Conservation (phyloP, 2,888 invertebrate species). For the Orthosia gothica region DNA sequence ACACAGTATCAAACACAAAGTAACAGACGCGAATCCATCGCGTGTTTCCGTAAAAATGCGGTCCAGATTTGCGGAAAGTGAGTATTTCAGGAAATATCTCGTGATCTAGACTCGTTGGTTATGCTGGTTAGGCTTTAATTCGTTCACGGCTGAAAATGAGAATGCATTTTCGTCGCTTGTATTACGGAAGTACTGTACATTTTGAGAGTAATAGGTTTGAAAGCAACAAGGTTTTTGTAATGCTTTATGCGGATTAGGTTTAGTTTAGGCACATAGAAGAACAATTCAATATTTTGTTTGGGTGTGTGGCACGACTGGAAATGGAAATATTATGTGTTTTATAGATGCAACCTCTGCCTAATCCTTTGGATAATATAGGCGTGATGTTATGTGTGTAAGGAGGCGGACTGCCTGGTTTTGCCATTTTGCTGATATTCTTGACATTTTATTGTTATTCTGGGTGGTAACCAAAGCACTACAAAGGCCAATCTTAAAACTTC, state of each 20-base stretch:
- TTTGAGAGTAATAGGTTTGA: conserved; percentile 20
- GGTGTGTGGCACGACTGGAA: background rate
- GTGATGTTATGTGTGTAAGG: too few species aligned
- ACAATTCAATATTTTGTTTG: too few species aligned
- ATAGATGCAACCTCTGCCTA: too few species aligned
- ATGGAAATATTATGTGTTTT: too few species aligned
- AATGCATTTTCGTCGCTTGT: conserved; percentile 10
- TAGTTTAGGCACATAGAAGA: too few species aligned
- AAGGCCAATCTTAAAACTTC: too few species aligned
- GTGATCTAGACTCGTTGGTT: conserved; percentile 46
- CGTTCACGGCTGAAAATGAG: conserved; percentile 31
- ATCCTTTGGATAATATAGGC: too few species aligned
- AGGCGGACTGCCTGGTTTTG: too few species aligned
- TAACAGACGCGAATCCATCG: conserved; percentile 17
- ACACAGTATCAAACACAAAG: background rate
- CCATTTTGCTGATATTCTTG: too few species aligned
- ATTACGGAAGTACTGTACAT: conserved; percentile 12
- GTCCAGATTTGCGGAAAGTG: conserved; percentile 47
- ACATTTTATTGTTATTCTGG: too few species aligned
- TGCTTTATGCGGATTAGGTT: background rate
- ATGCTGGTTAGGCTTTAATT: conserved; percentile 30
- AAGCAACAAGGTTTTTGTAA: background rate
- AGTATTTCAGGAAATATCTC: conserved; percentile 57
- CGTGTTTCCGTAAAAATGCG: conserved; percentile 28
- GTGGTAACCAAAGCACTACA: too few species aligned